phyloP scores from a whole-genome alignment of 2,113 vertebrate species.

The Equus przewalskii region DNA sequence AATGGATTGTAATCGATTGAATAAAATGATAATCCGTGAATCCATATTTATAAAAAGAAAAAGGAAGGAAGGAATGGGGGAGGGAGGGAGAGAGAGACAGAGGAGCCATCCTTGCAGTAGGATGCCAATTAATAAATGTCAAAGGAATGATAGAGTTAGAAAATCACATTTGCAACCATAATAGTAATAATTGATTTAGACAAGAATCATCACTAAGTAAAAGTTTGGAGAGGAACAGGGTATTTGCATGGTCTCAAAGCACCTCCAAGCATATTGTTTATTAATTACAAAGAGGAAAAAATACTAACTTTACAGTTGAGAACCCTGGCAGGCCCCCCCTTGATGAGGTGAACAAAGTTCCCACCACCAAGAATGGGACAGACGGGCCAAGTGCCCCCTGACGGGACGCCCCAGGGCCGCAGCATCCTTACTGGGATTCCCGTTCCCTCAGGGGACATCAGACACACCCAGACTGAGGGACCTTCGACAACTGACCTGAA shows the following conservation, averaged over 20 bases:
- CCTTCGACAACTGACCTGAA: not conserved
- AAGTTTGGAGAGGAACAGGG: not conserved
- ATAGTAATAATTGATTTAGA: not conserved
- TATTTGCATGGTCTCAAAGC: not conserved
- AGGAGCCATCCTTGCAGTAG: not conserved
- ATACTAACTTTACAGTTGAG: not conserved
- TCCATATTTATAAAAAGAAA: not conserved
- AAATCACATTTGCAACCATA: not conserved
- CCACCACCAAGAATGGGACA: not conserved
- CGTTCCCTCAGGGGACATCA: not conserved
- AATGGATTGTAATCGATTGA: not conserved
- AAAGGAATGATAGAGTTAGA: not conserved
- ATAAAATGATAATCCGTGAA: not conserved
- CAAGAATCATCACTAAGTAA: not conserved
- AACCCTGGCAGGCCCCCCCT: not conserved
- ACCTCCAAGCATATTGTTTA: not conserved
- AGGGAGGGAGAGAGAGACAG: not conserved
- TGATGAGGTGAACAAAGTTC: not conserved
- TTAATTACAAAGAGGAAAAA: not conserved
- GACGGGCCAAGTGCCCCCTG: fast-evolving
- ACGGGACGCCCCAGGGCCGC: not conserved
- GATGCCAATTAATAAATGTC: not conserved
- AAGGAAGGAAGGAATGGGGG: not conserved
- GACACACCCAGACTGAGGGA: not conserved
- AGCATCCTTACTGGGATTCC: not conserved